These are phyloP conservation scores for Strix occidentalis DNA, from an alignment of 2,797 vertebrate genomes.

Conservation along the genomic window DNA sequence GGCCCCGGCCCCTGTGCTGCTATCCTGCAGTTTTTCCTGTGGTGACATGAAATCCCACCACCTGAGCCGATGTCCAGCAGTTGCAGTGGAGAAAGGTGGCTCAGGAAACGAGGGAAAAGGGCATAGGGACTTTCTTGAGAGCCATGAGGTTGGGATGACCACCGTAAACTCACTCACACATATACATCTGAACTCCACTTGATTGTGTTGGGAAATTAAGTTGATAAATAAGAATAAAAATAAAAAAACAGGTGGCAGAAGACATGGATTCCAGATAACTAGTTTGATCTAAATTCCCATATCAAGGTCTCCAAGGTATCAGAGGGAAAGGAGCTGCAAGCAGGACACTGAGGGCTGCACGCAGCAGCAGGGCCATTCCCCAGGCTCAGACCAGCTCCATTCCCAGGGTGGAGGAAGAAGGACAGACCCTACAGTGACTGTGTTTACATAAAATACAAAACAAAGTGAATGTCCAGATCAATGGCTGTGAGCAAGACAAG, in stretches of 20 bases:
- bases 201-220: neutral
- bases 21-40: neutral
- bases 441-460: neutral
- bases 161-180: accelerated
- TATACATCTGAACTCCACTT: neutral
- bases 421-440: neutral
- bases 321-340: neutral
- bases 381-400: neutral
- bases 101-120: neutral
- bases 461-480: neutral
- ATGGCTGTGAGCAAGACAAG: neutral
- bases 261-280: neutral
- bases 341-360: neutral
- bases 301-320: neutral
- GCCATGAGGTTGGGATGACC: neutral
- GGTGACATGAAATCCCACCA: neutral
- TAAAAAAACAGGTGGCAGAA: neutral
- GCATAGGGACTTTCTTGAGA: neutral
- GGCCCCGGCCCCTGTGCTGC: neutral
- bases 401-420: neutral
- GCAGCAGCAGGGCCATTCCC: neutral
- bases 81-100: neutral
- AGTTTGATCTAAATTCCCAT: neutral
- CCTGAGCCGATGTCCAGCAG: neutral
- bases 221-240: neutral